A percentile compares a stretch with the other conserved stretches of the same genome.
Conservation (phyloP, 1,140 invertebrate genomes). For the Macrocentrus cingulum region DNA sequence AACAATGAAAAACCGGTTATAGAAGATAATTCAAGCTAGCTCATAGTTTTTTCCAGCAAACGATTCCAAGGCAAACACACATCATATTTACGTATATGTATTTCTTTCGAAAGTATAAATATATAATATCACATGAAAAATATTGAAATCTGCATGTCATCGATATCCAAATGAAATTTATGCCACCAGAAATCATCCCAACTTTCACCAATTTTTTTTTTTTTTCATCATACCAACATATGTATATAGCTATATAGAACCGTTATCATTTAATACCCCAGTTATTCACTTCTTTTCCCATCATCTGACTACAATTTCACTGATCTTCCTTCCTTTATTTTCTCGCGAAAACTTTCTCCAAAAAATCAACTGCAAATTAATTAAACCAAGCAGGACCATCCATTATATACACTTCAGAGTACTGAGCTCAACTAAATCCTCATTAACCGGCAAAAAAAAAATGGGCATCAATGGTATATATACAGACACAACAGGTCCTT, state of each 20-base stretch:
- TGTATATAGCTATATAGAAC: neutral
- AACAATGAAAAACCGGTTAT: neutral
- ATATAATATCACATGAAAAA: too few relatives aligned
- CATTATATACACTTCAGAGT: neutral
- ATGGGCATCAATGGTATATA: neutral
- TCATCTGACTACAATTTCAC: neutral
- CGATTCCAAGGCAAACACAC: neutral
- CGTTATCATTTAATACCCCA: constrained; percentile 10
- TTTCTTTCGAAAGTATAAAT: too few relatives aligned
- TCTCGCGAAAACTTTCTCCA: neutral
- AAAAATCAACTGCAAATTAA: neutral
- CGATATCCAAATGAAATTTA: constrained; percentile 1
- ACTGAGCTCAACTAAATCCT: too few relatives aligned
- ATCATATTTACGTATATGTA: too few relatives aligned
- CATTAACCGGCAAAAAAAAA: too few relatives aligned
- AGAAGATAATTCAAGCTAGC: neutral
- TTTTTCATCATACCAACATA: neutral
- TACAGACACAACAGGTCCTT: too few relatives aligned
- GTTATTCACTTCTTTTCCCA: neutral
- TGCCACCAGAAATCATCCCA: constrained; percentile 1
- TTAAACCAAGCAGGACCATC: neutral
- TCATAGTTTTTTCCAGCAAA: neutral
- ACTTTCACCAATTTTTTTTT: neutral
- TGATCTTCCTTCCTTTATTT: neutral
- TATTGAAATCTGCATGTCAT: too few relatives aligned